Evolutionary conservation across 2,888 invertebrate species (phyloP).

Genomic region (Oscheius sp.): DNA sequence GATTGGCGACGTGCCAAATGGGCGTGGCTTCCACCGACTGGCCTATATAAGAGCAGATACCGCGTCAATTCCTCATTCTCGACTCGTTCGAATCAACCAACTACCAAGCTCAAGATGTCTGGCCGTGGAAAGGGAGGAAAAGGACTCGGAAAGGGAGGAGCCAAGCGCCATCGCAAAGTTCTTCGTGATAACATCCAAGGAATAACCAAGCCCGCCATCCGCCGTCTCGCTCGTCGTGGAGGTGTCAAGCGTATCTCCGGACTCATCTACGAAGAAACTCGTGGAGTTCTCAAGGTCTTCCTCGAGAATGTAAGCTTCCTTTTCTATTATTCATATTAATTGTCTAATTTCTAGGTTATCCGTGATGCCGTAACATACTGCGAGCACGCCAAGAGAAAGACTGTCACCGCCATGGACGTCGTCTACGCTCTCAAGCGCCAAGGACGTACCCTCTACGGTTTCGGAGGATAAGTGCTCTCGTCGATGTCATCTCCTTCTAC

Average conservation of each 20-base stretch:
- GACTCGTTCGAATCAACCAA: not conserved
- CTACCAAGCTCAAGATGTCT: slow-evolving; percentile 25
- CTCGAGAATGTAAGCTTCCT: slow-evolving; percentile 63
- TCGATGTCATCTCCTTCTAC: too few relatives aligned
- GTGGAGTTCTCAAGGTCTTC: slow-evolving; percentile 64
- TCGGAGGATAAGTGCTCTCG: slow-evolving; percentile 64
- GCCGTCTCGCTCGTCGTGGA: slow-evolving; percentile 75
- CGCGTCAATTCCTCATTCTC: not conserved
- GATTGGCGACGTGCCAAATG: too few relatives aligned
- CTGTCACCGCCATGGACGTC: slow-evolving; percentile 88
- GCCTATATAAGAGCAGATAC: too few relatives aligned
- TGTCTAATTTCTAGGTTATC: slow-evolving; percentile 77
- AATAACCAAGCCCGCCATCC: slow-evolving; percentile 76
- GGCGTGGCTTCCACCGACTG: too few relatives aligned
- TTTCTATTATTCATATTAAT: too few relatives aligned
- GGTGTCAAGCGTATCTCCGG: slow-evolving; percentile 68
- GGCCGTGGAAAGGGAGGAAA: slow-evolving; percentile 43
- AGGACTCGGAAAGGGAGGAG: slow-evolving; percentile 84
- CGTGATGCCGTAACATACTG: slow-evolving; percentile 88
- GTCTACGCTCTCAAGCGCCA: slow-evolving; percentile 78
- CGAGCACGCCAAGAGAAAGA: slow-evolving; percentile 88
- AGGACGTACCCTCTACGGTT: slow-evolving; percentile 72
- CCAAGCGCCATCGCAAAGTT: slow-evolving; percentile 86
- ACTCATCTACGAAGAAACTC: slow-evolving; percentile 45
- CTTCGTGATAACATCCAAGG: slow-evolving; percentile 77